These are phyloP conservation scores for Podarcis raffonei DNA, from an alignment of 2,113 vertebrate species.

Conservation along the genomic window DNA sequence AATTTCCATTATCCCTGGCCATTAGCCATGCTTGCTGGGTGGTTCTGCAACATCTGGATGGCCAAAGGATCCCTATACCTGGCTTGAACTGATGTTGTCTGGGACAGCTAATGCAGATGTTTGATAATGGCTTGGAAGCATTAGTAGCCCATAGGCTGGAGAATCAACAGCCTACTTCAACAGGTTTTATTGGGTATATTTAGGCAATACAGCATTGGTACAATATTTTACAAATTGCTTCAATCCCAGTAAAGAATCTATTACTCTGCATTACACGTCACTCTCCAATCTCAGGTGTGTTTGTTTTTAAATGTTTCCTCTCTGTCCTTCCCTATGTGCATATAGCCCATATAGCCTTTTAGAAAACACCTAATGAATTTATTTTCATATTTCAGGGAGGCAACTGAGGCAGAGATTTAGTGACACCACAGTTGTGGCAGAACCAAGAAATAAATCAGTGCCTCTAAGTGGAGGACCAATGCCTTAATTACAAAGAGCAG, in stretches of 20 bases:
- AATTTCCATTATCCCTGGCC: too few relatives aligned
- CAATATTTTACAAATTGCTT: background rate
- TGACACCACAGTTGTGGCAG: slow-evolving; percentile 17
- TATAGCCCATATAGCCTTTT: background rate
- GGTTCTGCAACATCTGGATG: too few relatives aligned
- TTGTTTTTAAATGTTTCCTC: background rate
- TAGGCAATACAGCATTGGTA: background rate
- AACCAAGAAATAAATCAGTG: slow-evolving; percentile 25
- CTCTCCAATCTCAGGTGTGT: background rate
- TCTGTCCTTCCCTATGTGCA: background rate
- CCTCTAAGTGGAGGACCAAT: slow-evolving; percentile 20
- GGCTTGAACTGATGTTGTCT: background rate
- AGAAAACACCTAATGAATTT: background rate
- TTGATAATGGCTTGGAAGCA: background rate
- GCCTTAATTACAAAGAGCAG: slow-evolving; percentile 29
- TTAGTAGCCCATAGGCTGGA: background rate
- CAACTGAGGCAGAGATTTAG: slow-evolving; percentile 17
- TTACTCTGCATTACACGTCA: background rate
- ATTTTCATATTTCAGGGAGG: slow-evolving; percentile 32
- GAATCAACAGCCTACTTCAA: background rate
- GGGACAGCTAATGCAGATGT: background rate
- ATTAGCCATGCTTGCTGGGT: too few relatives aligned
- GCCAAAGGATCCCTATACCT: too few relatives aligned
- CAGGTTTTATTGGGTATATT: background rate
- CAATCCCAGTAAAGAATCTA: background rate